phyloP scores from a whole-genome alignment of 1,140 invertebrate species.

The Diploscapter pachys region DNA sequence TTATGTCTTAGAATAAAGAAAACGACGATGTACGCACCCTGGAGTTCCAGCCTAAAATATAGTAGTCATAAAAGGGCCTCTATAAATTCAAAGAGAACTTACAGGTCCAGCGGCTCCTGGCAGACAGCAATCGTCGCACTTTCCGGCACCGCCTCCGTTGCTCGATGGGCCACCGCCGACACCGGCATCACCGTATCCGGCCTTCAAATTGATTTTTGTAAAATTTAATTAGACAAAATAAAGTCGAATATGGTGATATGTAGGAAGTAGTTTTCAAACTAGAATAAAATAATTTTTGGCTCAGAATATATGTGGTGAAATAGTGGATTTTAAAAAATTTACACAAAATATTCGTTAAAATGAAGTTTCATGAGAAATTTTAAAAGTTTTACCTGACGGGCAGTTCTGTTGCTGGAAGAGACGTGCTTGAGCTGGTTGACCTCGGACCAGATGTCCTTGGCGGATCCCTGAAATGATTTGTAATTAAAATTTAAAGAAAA shows the following conservation, averaged over 20 bases:
- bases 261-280: too few species aligned
- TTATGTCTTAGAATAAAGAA: constrained; percentile 22
- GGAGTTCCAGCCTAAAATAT: constrained; percentile 38
- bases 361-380: too few species aligned
- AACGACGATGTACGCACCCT: constrained; percentile 21
- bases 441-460: constrained; percentile 41
- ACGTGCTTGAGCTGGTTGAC: constrained; percentile 36
- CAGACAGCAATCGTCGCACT: constrained; percentile 37
- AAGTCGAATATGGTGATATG: too few species aligned
- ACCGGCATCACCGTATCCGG: constrained; percentile 16
- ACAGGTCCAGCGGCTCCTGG: constrained; percentile 26
- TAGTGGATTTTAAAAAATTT: too few species aligned
- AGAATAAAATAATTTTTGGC: too few species aligned
- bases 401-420: constrained; percentile 24
- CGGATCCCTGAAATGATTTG: constrained; percentile 21
- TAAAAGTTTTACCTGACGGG: constrained; percentile 26
- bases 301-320: too few species aligned
- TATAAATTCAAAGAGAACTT: constrained; percentile 25
- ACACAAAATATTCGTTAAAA: too few species aligned
- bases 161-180: not conserved
- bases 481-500: too few species aligned
- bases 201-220: not conserved
- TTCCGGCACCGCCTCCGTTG: constrained; percentile 31
- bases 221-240: too few species aligned
- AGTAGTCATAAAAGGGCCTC: constrained; percentile 25